Percentiles rank a stretch among this genome's conserved stretches.
phyloP scores from a whole-genome alignment of 37 sponge, comb jelly and placozoan species.

The Aphrocallistes beatrix region DNA sequence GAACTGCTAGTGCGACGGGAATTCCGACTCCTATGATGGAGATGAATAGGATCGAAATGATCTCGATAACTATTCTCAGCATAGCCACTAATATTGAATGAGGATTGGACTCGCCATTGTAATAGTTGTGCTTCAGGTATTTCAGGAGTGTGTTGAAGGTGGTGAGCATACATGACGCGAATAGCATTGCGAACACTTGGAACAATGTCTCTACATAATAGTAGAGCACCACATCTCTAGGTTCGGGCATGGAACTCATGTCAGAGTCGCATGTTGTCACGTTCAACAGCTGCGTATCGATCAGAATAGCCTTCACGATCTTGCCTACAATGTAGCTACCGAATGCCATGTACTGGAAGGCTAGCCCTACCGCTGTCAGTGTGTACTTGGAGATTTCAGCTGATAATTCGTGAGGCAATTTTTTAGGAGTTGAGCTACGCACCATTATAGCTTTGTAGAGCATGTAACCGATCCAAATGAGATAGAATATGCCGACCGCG shows the following conservation, averaged over 20 bases:
- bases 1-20: neutral
- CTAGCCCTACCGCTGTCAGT: neutral
- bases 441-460: neutral
- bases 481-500: neutral
- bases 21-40: neutral
- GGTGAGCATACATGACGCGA: neutral
- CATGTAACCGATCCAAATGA: neutral
- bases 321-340: neutral
- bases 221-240: neutral
- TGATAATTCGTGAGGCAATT: neutral
- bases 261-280: neutral
- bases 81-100: neutral
- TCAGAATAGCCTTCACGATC: neutral
- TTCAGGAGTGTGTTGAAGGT: neutral
- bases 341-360: neutral
- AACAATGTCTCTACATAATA: neutral
- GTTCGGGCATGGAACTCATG: neutral
- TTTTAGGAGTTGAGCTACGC: neutral
- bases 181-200: constrained; percentile 10
- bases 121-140: neutral
- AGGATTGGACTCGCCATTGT: neutral
- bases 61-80: neutral
- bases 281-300: neutral
- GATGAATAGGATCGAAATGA: neutral
- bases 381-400: neutral